phyloP scores from a whole-genome alignment of 2,797 vertebrate genomes.

The Varecia variegata region DNA sequence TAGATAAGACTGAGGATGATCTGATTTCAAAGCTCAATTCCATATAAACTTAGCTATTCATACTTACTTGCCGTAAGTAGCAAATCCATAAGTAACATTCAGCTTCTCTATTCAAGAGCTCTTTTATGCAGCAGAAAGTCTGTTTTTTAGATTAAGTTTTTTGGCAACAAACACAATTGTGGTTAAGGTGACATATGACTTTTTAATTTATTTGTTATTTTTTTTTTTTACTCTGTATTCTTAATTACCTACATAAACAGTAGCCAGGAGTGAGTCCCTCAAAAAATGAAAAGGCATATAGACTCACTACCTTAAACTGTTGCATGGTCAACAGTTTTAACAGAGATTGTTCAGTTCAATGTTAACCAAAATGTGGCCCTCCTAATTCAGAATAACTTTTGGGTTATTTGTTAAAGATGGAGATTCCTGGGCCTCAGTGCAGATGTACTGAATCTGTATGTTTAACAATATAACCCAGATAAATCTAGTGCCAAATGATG shows the following conservation, averaged over 20 bases:
- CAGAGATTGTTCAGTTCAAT: neutral
- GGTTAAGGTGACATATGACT: neutral
- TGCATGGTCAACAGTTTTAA: neutral
- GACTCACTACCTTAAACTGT: neutral
- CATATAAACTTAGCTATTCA: neutral
- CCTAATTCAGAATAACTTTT: neutral
- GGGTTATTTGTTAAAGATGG: neutral
- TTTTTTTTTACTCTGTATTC: neutral
- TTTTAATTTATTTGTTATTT: neutral
- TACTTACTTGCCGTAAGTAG: neutral
- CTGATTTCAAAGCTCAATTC: neutral
- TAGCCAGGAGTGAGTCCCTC: neutral
- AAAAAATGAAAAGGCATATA: neutral
- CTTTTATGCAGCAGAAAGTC: neutral
- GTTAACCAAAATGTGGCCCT: neutral
- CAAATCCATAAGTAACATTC: neutral
- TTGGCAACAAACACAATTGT: neutral
- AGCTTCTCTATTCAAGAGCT: neutral
- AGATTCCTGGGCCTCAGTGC: neutral
- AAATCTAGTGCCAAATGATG: neutral
- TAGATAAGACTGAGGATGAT: neutral
- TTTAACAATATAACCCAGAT: neutral
- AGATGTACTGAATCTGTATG: neutral
- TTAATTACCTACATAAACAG: neutral
- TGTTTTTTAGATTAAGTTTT: neutral